Percentiles rank a stretch among this genome's conserved stretches.
These are phyloP conservation scores for Collichthys lucidus DNA, from an alignment of 2,113 vertebrate species.

Conservation along the genomic window DNA sequence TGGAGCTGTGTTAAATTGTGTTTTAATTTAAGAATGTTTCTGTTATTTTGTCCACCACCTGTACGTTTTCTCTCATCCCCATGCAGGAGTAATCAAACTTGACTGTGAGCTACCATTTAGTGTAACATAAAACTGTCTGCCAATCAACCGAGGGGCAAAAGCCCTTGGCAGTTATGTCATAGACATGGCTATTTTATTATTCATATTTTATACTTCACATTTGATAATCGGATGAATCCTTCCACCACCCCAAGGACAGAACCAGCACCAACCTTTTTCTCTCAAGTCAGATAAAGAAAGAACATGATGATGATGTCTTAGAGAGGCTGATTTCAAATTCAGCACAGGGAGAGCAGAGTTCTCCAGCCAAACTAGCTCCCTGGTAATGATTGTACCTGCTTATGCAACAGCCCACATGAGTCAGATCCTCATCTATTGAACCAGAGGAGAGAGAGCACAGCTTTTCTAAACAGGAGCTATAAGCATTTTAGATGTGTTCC, in stretches of 20 bases:
- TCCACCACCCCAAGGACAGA: constrained; percentile 14
- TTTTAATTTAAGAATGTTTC: neutral
- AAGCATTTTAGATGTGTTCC: constrained; percentile 80
- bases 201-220: constrained; percentile 15
- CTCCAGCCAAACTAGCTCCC: constrained; percentile 53
- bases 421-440: constrained; percentile 79
- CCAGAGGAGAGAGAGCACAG: constrained; percentile 63
- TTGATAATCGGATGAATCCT: constrained; percentile 30
- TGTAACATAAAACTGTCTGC: constrained; percentile 35
- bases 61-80: neutral
- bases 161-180: constrained; percentile 19
- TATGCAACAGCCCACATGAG: constrained; percentile 78
- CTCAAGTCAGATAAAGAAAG: constrained; percentile 24
- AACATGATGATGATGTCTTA: constrained; percentile 16
- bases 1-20: neutral
- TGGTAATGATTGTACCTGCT: constrained; percentile 76
- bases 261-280: neutral
- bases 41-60: neutral
- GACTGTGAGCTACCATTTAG: constrained; percentile 14
- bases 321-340: constrained; percentile 40
- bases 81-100: constrained; percentile 17
- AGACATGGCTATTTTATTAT: neutral
- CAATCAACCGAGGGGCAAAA: constrained; percentile 31
- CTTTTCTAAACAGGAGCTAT: constrained; percentile 74
- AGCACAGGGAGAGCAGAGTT: constrained; percentile 28